Evolutionary conservation across 2,113 vertebrate species (phyloP), one percentile per base, ranked within the genome.

Genomic region (Rhinichthys klamathensis): DNA sequence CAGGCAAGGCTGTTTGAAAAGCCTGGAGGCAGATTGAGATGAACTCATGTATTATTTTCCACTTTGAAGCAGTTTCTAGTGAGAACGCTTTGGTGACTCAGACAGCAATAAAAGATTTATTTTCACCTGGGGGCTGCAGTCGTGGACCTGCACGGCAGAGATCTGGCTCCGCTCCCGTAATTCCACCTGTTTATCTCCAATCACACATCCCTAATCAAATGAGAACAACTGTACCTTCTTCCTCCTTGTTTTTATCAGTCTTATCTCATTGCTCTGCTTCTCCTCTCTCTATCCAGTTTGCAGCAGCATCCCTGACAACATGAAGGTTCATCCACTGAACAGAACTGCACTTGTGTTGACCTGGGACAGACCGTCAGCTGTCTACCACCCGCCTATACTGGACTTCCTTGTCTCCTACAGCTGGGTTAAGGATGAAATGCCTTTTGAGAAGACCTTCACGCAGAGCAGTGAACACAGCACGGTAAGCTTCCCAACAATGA

Each of bases 331-430:
- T 89, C 97, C 96, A 1, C 93, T 99, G 88, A 99, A 99, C 93
- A 95, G 92, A 92, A 97, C 97, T 0, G 97, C 97, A 0, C 91
- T 99, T 86, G 94, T 97, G 83, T 96, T 99, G 88, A 98, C 96
- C 91, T 99, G 98, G 98, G 97, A 96, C 78, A 95, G 96, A 35
- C 98, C 98, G 0, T 94, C 96, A 89, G 96, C 91, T 60, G 87
- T 98, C 91, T 99, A 99, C 94, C 97, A 99, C 89, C 97, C 98
- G 2, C 98, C 98, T 0, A 96, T 99, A 92, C 95, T 97, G 94
- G 97, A 96, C 89, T 99, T 97, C 92, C 95, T 98, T 95, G 96
- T 99, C 84, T 99, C 98, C 80, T 99, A 99, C 89, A 99, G 98
- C 94, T 99, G 98, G 97, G 96, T 95, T 92, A 99, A 97, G 93